Conservation (phyloP, 2,797 vertebrate genomes). For the Philypnodon macrostomus region DNA sequence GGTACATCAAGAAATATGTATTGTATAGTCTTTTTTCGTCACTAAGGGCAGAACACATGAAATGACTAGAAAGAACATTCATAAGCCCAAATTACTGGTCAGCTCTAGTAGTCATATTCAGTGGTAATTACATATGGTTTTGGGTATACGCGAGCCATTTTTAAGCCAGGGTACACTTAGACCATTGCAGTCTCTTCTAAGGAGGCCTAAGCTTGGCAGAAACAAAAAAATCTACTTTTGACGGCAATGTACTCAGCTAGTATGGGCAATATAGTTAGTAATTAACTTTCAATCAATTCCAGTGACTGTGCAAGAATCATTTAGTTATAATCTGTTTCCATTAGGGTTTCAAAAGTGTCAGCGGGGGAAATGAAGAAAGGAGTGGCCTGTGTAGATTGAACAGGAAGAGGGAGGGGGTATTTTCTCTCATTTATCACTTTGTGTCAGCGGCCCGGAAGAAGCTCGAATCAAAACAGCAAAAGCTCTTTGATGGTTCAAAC, state of each 20-base stretch:
- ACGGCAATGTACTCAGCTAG: conserved; percentile 33
- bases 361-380: conserved; percentile 16
- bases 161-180: conserved; percentile 52
- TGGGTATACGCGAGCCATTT: conserved; percentile 35
- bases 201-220: conserved; percentile 52
- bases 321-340: no score
- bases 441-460: conserved; percentile 30
- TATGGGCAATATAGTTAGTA: background rate
- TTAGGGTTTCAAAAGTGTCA: conserved; percentile 41
- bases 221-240: conserved; percentile 40
- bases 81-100: conserved; percentile 54
- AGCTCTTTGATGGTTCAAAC: conserved; percentile 47
- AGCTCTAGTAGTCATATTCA: conserved; percentile 55
- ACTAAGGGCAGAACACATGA: conserved; percentile 16
- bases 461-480: conserved; percentile 32
- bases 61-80: conserved; percentile 51
- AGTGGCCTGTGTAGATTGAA: conserved; percentile 21
- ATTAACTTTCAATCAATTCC: no score
- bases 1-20: background rate
- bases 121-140: conserved; percentile 59
- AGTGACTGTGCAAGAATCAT: no score
- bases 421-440: conserved; percentile 38
- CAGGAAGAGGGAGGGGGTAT: conserved; percentile 23
- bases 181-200: conserved; percentile 37
- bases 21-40: conserved; percentile 1